Evolutionary conservation across 2,113 vertebrate species (phyloP).

Genomic region (Pollachius pollachius): DNA sequence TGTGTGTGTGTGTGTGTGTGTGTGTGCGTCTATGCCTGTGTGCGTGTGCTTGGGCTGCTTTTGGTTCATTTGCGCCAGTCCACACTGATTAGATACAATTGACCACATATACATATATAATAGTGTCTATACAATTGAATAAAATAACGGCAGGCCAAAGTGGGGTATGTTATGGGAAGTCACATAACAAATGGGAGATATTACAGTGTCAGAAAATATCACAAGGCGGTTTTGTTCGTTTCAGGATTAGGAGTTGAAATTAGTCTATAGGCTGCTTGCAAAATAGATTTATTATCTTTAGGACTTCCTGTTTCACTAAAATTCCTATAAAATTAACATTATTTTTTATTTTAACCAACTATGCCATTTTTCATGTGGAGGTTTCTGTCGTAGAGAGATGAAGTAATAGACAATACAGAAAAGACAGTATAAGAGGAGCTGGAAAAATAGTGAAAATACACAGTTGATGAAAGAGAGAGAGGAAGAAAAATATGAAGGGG

Average conservation of each 20-base stretch:
- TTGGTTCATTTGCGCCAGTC: not conserved
- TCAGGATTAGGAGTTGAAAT: slow-evolving; percentile 29
- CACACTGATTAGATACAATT: no score
- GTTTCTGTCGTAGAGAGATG: no score
- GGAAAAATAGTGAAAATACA: no score
- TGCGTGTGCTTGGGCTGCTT: not conserved
- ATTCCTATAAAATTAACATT: slow-evolving; percentile 45
- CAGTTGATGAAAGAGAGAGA: not conserved
- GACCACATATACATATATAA: not conserved
- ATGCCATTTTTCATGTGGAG: slow-evolving; percentile 23
- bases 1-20: not conserved
- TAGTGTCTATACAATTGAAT: not conserved
- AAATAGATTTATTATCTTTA: slow-evolving; percentile 38
- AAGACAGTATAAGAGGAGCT: no score
- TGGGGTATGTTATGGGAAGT: slow-evolving; percentile 22
- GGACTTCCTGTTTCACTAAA: slow-evolving; percentile 56
- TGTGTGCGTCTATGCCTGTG: no score
- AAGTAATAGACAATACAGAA: no score
- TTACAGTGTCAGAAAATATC: slow-evolving; percentile 40
- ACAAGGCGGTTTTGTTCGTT: slow-evolving; percentile 27
- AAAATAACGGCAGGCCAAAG: slow-evolving; percentile 2
- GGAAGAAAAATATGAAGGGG: not conserved
- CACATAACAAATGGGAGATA: slow-evolving; percentile 15
- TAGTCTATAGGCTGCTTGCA: slow-evolving; percentile 11
- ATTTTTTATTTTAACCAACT: slow-evolving; percentile 40